phyloP scores from a whole-genome alignment of 2,888 invertebrate species.

The Tigriopus californicus region DNA sequence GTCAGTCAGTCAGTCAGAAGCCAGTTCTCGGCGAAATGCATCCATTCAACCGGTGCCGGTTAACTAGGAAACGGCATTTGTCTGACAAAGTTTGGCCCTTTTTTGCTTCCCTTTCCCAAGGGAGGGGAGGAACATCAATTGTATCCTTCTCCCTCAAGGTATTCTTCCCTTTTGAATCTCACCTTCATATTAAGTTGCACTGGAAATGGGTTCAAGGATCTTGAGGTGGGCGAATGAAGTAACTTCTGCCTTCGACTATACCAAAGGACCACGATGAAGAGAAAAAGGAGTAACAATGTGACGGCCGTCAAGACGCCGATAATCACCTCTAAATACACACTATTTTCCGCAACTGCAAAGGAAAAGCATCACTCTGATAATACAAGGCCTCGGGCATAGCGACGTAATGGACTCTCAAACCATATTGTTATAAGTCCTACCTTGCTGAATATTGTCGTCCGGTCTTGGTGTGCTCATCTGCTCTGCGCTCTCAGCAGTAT shows the following conservation, averaged over 20 bases:
- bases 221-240: constrained; percentile 37
- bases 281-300: constrained; percentile 41
- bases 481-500: no score
- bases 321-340: constrained; percentile 39
- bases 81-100: no score
- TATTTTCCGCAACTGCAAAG: constrained; percentile 25
- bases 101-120: no score
- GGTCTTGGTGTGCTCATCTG: no score
- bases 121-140: no score
- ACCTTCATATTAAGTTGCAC: constrained; percentile 49
- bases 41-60: no score
- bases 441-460: constrained; percentile 3
- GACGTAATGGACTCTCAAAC: background rate
- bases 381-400: background rate
- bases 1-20: no score
- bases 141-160: no score
- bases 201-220: constrained; percentile 40
- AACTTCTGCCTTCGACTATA: constrained; percentile 40
- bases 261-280: constrained; percentile 41
- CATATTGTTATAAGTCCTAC: no score
- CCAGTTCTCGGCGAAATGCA: no score
- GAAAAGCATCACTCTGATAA: background rate
- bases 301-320: constrained; percentile 45
- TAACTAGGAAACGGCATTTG: no score
- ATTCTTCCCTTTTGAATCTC: constrained; percentile 18